Base-by-base conservation (phyloP, 1,140 invertebrate species). In the Macrobrachium rosenbergii region DNA sequence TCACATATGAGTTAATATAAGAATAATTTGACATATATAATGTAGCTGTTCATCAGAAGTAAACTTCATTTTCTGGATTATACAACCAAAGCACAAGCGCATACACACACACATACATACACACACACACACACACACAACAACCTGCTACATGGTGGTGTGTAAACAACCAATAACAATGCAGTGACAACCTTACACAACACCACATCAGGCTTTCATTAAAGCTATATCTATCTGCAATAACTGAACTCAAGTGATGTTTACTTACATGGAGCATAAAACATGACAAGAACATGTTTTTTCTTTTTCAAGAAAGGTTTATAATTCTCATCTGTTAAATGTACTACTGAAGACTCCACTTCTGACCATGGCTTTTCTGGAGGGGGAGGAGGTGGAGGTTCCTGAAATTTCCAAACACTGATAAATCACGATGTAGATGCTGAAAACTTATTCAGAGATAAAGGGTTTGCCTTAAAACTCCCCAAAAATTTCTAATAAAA, bases 241-340 rank as follows among this genome's bases (percentile, higher is more conserved):
- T 17, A 79, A 80, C 37, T 45, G n/a, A 52, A 23, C 19, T 43
- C 64, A 69, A 12, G 63, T 2, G 43, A 21, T 19, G 16, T 80
- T 14, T 62, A 73, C 84, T 62, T 79, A 89, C 96, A 98, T 62
- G 97, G 97, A 6, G 97, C 96, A 92, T 98, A 98, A 92, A 98
- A 98, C 95, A 98, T 97, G 67, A 97, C 94, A 14, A 98, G 90
- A 17, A 95, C 95, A 92, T 97, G 96, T 89, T 95, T 95, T 91
- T 95, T 94, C 88, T 94, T 93, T 89, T 93, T 93, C 0, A 95
- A 91, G 78, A 94, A 92, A 59, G 93, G 89, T 88, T 94, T 95
- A 91, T 97, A 97, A 81, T 92, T 95, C 52, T 95, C 93, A 52
- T 95, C 94, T 78, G 93, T 94, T 6, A 97, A 93, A 92, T 97